Evolutionary conservation across 2,113 vertebrate species (phyloP).

Genomic region (Melospiza georgiana): DNA sequence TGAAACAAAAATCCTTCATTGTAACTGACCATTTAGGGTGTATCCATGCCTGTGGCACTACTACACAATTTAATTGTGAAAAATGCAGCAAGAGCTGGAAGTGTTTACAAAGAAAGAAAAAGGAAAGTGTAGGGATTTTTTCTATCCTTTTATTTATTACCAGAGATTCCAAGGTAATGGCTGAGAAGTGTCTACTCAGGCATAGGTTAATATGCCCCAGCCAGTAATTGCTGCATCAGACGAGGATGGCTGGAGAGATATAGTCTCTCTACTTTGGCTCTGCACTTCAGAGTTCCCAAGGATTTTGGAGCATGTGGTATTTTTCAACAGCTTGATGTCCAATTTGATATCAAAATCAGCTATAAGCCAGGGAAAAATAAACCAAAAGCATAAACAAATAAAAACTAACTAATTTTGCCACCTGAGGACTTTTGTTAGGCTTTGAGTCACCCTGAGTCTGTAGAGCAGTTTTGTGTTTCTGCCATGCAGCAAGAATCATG

Average conservation of each 20-base stretch:
- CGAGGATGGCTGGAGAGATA: background rate
- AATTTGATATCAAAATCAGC: background rate
- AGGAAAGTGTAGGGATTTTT: background rate
- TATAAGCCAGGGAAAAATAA: background rate
- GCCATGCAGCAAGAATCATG: background rate
- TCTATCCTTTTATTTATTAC: background rate
- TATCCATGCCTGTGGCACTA: background rate
- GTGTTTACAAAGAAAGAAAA: background rate
- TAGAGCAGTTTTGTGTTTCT: background rate
- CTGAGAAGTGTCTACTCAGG: background rate
- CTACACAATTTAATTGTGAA: background rate
- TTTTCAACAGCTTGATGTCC: background rate
- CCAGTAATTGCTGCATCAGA: background rate
- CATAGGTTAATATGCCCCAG: background rate
- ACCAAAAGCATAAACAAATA: background rate
- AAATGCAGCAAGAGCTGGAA: background rate
- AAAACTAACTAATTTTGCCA: background rate
- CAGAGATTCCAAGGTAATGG: background rate
- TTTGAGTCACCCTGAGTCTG: background rate
- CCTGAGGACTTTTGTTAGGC: background rate
- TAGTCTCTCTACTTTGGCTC: background rate
- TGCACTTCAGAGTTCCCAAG: background rate
- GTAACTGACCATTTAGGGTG: background rate
- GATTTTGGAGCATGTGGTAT: rapidly evolving
- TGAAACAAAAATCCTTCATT: background rate